Evolutionary conservation across 2,113 vertebrate species (phyloP), one percentile per base, ranked within the genome.

Genomic region (Panthera leo): DNA sequence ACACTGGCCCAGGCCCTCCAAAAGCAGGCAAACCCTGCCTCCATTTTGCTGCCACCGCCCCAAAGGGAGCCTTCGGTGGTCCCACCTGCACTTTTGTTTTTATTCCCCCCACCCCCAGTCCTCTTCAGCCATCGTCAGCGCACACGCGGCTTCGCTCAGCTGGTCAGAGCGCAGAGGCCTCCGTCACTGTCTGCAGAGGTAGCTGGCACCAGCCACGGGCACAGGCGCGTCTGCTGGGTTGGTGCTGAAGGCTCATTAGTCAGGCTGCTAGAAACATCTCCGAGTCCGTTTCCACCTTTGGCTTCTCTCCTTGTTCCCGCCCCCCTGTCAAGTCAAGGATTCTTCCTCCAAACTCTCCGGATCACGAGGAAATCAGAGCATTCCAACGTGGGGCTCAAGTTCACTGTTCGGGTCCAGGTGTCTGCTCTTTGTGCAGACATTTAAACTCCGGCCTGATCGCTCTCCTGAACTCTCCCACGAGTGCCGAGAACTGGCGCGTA

Each of bases 221-320:
- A 68, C 36, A 7, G 91, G 90, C 15, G 0, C 34, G 13, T 70
- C 93, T 78, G 95, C 94, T 16, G 94, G 93, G 71, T 55, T 97
- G 97, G 97, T 85, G 91, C 90, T 0, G 7, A 89, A 92, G 91
- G 45, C 85, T 92, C 95, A 94, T 97, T 95, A 97, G 95, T 98
- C 94, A 97, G 83, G 34, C 90, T 76, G 36, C 65, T 51, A 61
- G 71, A 82, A 79, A 68, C 91, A 42, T 61, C 79, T 97, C 92
- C 95, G 98, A 80, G 94, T 97, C 97, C 95, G 94, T 94, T 97
- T 96, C 88, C 82, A 94, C 91, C 93, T 97, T 91, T 97, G 97
- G 97, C 97, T 95, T 36, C 88, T 79, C 21, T 95, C 97, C 94
- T 76, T 15, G 90, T 90, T 58, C 79, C 92, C 76, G 68, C 85